These are phyloP conservation scores for Leptoteleia sp. DNA, from an alignment of 1,140 invertebrate species.

Conservation along the genomic window DNA sequence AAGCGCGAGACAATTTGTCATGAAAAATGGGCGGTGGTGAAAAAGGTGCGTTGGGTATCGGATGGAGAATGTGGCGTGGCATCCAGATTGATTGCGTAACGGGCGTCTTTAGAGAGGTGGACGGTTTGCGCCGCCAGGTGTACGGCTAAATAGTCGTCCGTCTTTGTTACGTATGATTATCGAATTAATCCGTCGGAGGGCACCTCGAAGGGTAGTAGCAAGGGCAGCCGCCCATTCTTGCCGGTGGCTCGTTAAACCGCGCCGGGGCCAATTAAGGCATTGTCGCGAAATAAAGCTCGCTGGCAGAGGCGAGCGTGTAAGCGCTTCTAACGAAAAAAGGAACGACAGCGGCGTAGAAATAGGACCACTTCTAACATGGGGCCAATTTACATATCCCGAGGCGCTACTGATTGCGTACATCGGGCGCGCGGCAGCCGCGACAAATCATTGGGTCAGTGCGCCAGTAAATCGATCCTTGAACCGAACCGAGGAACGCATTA, in stretches of 20 bases:
- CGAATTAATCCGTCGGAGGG: constrained; percentile 45
- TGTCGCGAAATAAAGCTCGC: constrained; percentile 17
- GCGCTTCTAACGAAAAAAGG: constrained; percentile 39
- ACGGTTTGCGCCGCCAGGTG: constrained; percentile 33
- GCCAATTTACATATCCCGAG: constrained; percentile 52
- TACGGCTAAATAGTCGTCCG: constrained; percentile 23
- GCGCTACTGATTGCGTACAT: constrained; percentile 58
- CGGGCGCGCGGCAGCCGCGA: constrained; percentile 54
- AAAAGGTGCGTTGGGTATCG: too few species aligned
- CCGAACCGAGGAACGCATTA: constrained; percentile 58
- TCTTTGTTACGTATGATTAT: constrained; percentile 47
- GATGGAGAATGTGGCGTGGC: constrained; percentile 43
- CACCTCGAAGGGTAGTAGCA: too few species aligned
- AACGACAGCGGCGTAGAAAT: constrained; percentile 35
- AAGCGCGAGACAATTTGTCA: constrained; percentile 2
- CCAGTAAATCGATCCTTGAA: constrained; percentile 66
- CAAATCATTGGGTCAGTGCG: too few species aligned
- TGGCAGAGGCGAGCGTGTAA: constrained; percentile 26
- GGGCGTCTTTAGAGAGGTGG: constrained; percentile 19
- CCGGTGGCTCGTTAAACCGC: constrained; percentile 42
- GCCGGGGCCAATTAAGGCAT: constrained; percentile 37
- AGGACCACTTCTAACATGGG: constrained; percentile 46
- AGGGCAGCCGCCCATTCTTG: constrained; percentile 15
- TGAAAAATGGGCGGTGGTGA: neutral
- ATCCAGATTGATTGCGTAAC: constrained; percentile 60